Percentiles rank a stretch among this genome's conserved stretches.
These are phyloP conservation scores for Atrina japonica DNA, from an alignment of 2,888 invertebrate species.

Conservation along the genomic window DNA sequence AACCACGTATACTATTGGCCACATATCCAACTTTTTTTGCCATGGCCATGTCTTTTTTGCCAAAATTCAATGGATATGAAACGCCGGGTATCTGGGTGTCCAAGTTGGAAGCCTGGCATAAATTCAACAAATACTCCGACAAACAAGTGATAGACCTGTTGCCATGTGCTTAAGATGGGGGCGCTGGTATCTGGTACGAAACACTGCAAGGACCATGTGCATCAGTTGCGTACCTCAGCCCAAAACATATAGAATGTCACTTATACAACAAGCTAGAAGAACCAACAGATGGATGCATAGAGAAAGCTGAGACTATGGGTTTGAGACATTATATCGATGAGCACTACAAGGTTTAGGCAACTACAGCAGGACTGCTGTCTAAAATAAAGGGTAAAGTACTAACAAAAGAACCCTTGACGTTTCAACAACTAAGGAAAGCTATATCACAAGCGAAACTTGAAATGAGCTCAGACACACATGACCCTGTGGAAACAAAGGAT, in stretches of 20 bases:
- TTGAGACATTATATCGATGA: not conserved
- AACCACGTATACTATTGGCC: no score
- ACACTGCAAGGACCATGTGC: not conserved
- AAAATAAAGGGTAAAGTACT: no score
- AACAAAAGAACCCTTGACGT: no score
- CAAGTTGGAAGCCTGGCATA: not conserved
- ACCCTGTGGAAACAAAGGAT: not conserved
- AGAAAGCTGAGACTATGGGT: not conserved
- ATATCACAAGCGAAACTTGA: not conserved
- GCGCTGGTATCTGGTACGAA: not conserved
- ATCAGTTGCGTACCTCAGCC: not conserved
- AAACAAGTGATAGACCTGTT: not conserved
- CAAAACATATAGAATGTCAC: not conserved
- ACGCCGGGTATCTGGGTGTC: not conserved
- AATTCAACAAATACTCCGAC: not conserved
- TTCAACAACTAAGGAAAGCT: not conserved
- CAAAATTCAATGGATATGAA: no score
- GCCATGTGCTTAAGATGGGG: not conserved
- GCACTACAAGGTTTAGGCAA: constrained; percentile 1
- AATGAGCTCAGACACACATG: not conserved
- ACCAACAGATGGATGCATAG: not conserved
- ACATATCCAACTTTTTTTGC: no score
- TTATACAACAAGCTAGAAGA: not conserved
- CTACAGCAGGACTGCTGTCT: not conserved
- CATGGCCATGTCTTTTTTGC: not conserved